Percentiles rank a stretch among this genome's conserved stretches.
phyloP scores from a whole-genome alignment of 2,888 invertebrate genomes.

The Urechis unicinctus region DNA sequence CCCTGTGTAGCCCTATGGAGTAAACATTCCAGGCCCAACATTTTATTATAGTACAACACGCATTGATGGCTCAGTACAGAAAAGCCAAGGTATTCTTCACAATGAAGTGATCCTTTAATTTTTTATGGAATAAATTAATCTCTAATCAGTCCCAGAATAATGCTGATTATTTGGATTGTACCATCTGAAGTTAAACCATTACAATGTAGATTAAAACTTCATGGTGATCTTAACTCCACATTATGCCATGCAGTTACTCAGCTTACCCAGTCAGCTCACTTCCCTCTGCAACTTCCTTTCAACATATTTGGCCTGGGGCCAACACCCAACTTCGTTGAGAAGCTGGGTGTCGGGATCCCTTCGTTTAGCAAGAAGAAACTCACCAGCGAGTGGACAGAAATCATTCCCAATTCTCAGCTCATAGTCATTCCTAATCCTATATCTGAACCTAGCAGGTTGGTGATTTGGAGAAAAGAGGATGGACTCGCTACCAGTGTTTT shows the following conservation, averaged over 20 bases:
- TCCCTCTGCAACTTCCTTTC: slow-evolving; percentile 88
- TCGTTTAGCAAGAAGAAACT: slow-evolving; percentile 22
- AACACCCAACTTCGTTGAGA: slow-evolving; percentile 95
- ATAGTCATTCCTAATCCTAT: slow-evolving; percentile 82
- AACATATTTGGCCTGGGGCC: slow-evolving; percentile 94
- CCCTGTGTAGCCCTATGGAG: slow-evolving; percentile 55
- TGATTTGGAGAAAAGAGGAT: too few relatives aligned
- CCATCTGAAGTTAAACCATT: too few relatives aligned
- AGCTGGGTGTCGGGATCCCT: slow-evolving; percentile 67
- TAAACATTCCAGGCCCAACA: slow-evolving; percentile 85
- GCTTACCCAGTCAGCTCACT: slow-evolving; percentile 84
- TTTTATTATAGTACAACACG: slow-evolving; percentile 81
- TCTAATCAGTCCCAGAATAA: too few relatives aligned
- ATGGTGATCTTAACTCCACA: neutral
- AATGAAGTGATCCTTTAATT: too few relatives aligned
- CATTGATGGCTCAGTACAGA: slow-evolving; percentile 75
- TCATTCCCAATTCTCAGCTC: slow-evolving; percentile 96
- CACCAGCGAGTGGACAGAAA: slow-evolving; percentile 50
- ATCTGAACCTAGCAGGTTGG: slow-evolving; percentile 60
- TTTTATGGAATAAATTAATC: too few relatives aligned
- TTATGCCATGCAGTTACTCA: slow-evolving; percentile 63
- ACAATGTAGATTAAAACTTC: neutral
- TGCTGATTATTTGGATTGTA: too few relatives aligned
- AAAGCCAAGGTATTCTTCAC: slow-evolving; percentile 59
- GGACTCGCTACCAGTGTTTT: neutral